phyloP scores from a whole-genome alignment of 2,113 vertebrate genomes.

The Salvelinus sp. region DNA sequence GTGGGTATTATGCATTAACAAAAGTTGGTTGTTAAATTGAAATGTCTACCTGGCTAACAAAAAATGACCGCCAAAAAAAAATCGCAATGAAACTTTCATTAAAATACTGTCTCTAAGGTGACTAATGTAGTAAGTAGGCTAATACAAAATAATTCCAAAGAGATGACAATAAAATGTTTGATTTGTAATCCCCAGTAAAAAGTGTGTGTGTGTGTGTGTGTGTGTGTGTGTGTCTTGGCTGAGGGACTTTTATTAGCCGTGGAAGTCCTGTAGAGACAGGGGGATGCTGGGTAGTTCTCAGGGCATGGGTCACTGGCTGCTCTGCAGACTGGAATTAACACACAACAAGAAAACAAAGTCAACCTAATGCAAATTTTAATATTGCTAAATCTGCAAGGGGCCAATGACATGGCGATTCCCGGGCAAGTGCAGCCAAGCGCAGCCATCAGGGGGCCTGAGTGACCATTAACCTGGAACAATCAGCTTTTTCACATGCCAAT shows the following conservation, averaged over 20 bases:
- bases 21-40: background rate
- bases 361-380: constrained; percentile 75
- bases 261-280: constrained; percentile 22
- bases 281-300: constrained; percentile 39
- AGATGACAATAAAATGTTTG: no score
- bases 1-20: background rate
- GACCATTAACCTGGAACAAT: constrained; percentile 81
- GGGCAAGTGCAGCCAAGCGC: constrained; percentile 67
- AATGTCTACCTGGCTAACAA: background rate
- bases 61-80: background rate
- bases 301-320: constrained; percentile 76
- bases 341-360: constrained; percentile 77
- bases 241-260: constrained; percentile 20
- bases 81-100: no score
- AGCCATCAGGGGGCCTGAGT: constrained; percentile 67
- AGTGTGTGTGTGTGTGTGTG: no score
- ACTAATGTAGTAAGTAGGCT: no score
- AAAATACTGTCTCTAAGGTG: no score
- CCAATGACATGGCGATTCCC: constrained; percentile 60
- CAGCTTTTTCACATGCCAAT: constrained; percentile 66
- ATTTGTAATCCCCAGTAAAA: no score
- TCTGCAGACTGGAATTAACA: constrained; percentile 81
- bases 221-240: background rate
- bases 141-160: no score
- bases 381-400: constrained; percentile 60